Conservation (phyloP, 2,888 invertebrate species). For the Drosophila pseudotalamancana region DNA sequence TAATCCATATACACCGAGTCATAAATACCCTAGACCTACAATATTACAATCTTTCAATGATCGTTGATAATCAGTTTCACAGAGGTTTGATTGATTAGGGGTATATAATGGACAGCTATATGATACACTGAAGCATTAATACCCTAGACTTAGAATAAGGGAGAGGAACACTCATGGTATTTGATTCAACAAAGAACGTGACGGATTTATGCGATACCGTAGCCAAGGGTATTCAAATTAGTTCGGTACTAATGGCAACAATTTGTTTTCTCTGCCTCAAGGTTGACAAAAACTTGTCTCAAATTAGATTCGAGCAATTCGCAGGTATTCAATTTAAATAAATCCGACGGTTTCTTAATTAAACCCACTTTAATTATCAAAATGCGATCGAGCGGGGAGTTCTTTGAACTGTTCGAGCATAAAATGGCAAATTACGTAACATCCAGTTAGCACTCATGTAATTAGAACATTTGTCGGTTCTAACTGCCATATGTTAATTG, state of each 20-base stretch:
- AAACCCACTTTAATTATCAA: slow-evolving; percentile 28
- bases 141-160: too few species aligned
- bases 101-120: too few species aligned
- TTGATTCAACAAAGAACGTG: slow-evolving; percentile 12
- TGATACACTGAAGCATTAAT: too few species aligned
- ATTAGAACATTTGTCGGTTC: slow-evolving; percentile 53
- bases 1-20: too few species aligned
- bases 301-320: slow-evolving; percentile 43
- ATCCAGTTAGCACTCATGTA: slow-evolving; percentile 53
- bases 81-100: too few species aligned
- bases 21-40: neutral
- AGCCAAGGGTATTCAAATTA: slow-evolving; percentile 27
- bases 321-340: slow-evolving; percentile 52
- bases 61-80: too few species aligned
- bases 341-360: slow-evolving; percentile 44
- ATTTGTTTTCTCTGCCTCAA: slow-evolving; percentile 33
- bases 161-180: too few species aligned
- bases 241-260: slow-evolving; percentile 33
- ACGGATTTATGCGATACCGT: neutral
- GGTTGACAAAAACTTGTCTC: slow-evolving; percentile 44
- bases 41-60: too few species aligned
- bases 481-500: slow-evolving; percentile 45
- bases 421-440: slow-evolving; percentile 33
- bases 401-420: slow-evolving; percentile 47
- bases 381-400: slow-evolving; percentile 29